phyloP scores from a whole-genome alignment of 1,140 invertebrate species.

The Cyphomyrmex costatus region DNA sequence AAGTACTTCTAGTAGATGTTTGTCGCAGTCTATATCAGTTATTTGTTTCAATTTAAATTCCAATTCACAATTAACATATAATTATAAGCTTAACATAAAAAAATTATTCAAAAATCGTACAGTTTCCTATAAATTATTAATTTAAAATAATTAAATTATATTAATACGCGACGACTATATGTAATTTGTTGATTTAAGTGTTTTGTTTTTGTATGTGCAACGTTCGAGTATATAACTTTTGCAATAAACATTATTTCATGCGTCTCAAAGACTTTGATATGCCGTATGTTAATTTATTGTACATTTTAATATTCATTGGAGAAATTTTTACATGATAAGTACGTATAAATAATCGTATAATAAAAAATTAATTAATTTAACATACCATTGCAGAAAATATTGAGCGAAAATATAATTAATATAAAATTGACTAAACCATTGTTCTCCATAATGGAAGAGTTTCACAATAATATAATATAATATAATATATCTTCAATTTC shows the following conservation, averaged over 20 bases:
- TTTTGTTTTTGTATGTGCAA: not conserved
- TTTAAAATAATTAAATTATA: conserved; percentile 14
- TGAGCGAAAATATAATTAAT: conserved; percentile 49
- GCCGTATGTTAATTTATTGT: not conserved
- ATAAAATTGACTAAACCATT: conserved; percentile 15
- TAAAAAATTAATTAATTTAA: conserved; percentile 46
- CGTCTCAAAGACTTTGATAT: conserved; percentile 3
- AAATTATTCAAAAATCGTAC: not conserved
- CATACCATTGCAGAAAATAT: conserved; percentile 17
- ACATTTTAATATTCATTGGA: conserved; percentile 8
- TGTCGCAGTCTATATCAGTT: not conserved
- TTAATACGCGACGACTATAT: not conserved
- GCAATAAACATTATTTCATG: not conserved
- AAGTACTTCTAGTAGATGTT: not conserved
- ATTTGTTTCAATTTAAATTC: not conserved
- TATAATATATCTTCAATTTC: not conserved
- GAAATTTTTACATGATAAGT: conserved; percentile 8
- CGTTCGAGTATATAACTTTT: not conserved
- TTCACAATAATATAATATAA: not conserved
- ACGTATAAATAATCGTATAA: conserved; percentile 39
- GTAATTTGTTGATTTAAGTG: not conserved
- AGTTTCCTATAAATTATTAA: not conserved
- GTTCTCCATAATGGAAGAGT: conserved; percentile 12
- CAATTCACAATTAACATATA: not conserved
- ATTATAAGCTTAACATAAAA: not conserved